Percentiles rank a stretch among this genome's conserved stretches.
Conservation (phyloP, 2,113 vertebrate species). For the Anguilla rostrata region DNA sequence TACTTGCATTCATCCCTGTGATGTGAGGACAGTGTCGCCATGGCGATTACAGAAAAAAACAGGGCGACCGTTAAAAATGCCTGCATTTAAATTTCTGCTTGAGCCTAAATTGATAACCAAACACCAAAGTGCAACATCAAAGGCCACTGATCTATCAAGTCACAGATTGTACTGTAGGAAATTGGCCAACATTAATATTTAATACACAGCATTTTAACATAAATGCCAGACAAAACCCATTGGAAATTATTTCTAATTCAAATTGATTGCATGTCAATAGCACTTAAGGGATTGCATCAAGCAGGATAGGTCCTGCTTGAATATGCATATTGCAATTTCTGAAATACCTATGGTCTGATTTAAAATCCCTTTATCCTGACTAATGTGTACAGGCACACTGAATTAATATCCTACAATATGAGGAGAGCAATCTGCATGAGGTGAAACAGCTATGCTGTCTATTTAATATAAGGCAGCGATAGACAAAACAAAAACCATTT, state of each 20-base stretch:
- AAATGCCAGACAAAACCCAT: neutral
- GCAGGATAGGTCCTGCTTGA: neutral
- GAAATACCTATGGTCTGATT: neutral
- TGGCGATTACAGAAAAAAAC: neutral
- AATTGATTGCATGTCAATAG: conserved; percentile 52
- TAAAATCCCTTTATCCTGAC: neutral
- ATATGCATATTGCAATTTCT: neutral
- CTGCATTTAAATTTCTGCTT: neutral
- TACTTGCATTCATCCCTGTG: neutral
- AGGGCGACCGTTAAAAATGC: neutral
- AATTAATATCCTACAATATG: neutral
- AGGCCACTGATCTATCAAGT: neutral
- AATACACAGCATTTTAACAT: neutral
- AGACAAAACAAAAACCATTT: too few relatives aligned
- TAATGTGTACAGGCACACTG: neutral
- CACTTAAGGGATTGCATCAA: conserved; percentile 5
- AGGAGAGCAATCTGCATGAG: neutral
- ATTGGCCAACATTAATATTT: neutral
- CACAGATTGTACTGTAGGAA: neutral
- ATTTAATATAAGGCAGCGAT: too few relatives aligned
- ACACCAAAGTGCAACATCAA: neutral
- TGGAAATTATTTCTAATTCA: conserved; percentile 10
- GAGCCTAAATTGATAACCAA: neutral
- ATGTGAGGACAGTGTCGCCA: neutral
- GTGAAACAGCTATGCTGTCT: too few relatives aligned